phyloP scores from a whole-genome alignment of 1,140 invertebrate species.

The Melipona quadrifasciata region DNA sequence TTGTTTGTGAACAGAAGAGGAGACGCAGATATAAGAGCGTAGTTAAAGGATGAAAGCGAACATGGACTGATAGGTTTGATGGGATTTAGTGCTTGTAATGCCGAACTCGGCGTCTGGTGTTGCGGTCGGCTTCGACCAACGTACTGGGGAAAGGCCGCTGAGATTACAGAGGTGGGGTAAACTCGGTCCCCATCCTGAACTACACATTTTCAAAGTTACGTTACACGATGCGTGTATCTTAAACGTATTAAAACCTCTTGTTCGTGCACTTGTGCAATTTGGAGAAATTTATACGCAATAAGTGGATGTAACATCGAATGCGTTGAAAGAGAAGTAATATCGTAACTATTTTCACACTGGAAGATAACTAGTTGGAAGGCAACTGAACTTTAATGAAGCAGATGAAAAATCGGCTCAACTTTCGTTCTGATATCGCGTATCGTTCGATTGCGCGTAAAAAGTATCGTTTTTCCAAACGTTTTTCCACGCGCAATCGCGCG shows the following conservation, averaged over 20 bases:
- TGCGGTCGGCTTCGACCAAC: slow-evolving; percentile 62
- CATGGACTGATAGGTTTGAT: slow-evolving; percentile 62
- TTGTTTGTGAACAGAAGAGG: neutral
- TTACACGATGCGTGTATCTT: neutral
- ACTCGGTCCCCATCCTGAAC: slow-evolving; percentile 39
- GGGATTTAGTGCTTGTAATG: slow-evolving; percentile 62
- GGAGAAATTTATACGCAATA: neutral
- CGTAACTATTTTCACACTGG: neutral
- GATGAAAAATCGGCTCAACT: neutral
- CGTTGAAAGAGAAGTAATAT: neutral
- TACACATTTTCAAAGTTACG: slow-evolving; percentile 54
- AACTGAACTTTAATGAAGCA: neutral
- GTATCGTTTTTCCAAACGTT: neutral
- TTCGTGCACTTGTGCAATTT: neutral
- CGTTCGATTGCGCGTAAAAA: neutral
- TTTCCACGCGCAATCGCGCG: no score
- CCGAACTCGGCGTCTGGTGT: slow-evolving; percentile 65
- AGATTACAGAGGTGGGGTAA: slow-evolving; percentile 55
- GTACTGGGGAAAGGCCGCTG: slow-evolving; percentile 49
- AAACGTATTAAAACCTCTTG: slow-evolving; percentile 40
- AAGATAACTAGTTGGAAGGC: neutral
- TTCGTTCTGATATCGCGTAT: neutral
- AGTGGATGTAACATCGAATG: no score
- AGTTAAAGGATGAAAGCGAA: slow-evolving; percentile 6
- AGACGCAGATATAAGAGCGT: neutral